Evolutionary conservation across 2,888 invertebrate genomes (phyloP), one percentile per base, ranked within the genome.

Genomic region (Coelogynopora nodosa): DNA sequence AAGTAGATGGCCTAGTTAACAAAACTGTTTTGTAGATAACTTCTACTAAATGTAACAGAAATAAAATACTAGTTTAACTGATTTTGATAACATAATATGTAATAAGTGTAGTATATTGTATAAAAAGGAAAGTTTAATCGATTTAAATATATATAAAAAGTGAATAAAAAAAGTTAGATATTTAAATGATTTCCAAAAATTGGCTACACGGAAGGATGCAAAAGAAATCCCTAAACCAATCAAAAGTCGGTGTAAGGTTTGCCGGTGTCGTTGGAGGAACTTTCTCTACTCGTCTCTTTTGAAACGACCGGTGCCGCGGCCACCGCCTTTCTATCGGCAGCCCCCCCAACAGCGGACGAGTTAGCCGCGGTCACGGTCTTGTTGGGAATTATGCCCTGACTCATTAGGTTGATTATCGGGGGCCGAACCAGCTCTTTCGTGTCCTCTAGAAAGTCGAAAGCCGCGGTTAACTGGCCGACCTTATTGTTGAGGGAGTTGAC

Each of bases 391-490:
- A 74, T 23, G 23, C 74, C 74, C 23, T 74, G 74, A 23, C 18
- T 74, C 2, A n/a, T 10, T 2, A 74, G 74, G 23, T 74, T 74
- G 74, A 74, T 74, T 2, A 74, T 26, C 23, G 74, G 74, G 2
- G 74, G 18, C 5, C 74, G 5, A 26, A 26, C 23, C 18, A 74
- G 5, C 5, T 74, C 74, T 74, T 74, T 74, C 2, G 74, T 74
- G 74, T 74, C 74, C 23, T 74, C 74, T 2, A 74, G 74, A 23
- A 74, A 74, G 18, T 74, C 74, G 27, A 74, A 74, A n/a, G 74
- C 74, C 18, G 74, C 74, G 2, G 74, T 74, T 26, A 74, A 23
- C 74, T 74, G 74, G 23, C 74, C 74, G 23, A 74, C 74, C 23
- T 74, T 74, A 2, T 10, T 74, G 74, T 74, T 23, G 23, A 74